These are phyloP conservation scores for Cliona cf. orientalis DNA, from an alignment of 37 sponge, comb jelly and placozoan genomes.

Conservation along the genomic window DNA sequence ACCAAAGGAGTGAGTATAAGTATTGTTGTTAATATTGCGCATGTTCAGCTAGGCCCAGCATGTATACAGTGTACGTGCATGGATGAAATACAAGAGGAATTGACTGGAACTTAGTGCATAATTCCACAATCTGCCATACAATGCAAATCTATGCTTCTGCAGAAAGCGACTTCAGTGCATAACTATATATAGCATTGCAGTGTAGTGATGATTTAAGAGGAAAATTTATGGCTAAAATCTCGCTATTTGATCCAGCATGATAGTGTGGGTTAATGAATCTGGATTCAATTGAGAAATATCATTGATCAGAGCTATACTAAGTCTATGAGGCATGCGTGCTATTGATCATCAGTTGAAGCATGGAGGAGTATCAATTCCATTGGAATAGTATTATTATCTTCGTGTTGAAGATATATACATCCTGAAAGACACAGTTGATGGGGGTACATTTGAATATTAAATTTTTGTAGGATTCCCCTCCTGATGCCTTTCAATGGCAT, in stretches of 20 bases:
- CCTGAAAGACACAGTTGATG: conserved; percentile 18
- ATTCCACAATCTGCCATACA: conserved; percentile 22
- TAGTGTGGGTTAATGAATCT: conserved; percentile 4
- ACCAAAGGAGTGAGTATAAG: too few relatives aligned
- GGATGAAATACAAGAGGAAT: conserved; percentile 21
- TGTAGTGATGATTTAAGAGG: conserved; percentile 20
- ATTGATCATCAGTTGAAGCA: neutral
- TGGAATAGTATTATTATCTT: neutral
- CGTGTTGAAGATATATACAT: conserved; percentile 37
- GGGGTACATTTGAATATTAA: conserved; percentile 11
- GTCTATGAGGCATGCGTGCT: conserved; percentile 11
- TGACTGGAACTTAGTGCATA: conserved; percentile 13
- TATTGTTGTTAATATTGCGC: too few relatives aligned
- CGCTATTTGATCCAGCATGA: neutral
- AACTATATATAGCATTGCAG: conserved; percentile 14
- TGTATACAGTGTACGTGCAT: too few relatives aligned
- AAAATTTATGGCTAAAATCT: conserved; percentile 21
- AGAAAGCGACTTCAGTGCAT: conserved; percentile 1
- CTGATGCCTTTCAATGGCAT: conserved; percentile 36
- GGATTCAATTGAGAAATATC: too few relatives aligned
- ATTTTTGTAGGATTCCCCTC: conserved; percentile 16
- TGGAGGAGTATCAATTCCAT: conserved; percentile 1
- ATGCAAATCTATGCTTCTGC: conserved; percentile 9
- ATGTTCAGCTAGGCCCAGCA: neutral
- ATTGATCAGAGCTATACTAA: conserved; percentile 6